These are phyloP conservation scores for Orussus abietinus DNA, from an alignment of 1,140 invertebrate species.

Conservation along the genomic window DNA sequence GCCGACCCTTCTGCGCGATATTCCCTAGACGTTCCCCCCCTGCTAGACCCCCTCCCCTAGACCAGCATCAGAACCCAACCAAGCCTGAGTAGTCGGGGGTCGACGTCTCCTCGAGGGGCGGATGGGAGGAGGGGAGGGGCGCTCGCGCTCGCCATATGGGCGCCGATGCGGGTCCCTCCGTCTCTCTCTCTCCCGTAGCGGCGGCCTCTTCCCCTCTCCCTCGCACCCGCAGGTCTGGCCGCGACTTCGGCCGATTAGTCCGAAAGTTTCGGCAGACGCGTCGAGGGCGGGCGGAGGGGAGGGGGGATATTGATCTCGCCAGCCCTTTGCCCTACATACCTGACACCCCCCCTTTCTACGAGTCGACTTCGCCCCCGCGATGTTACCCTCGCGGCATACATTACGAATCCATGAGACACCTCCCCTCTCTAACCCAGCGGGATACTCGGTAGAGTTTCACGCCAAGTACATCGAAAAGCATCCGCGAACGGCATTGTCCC, in stretches of 20 bases:
- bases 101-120: constrained; percentile 6
- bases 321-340: constrained; percentile 37
- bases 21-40: too few relatives aligned
- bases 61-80: too few relatives aligned
- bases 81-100: too few relatives aligned
- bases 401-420: not conserved
- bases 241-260: not conserved
- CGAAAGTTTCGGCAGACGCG: constrained; percentile 12
- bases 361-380: constrained; percentile 7
- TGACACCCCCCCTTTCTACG: constrained; percentile 14
- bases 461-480: too few relatives aligned
- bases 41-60: too few relatives aligned
- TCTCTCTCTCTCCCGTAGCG: constrained; percentile 5
- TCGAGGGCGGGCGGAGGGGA: constrained; percentile 3
- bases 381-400: constrained; percentile 8
- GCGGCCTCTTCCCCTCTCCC: constrained; percentile 5
- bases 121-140: constrained; percentile 3
- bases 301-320: constrained; percentile 28
- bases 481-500: too few relatives aligned
- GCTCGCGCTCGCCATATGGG: too few relatives aligned
- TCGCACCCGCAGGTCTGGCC: constrained; percentile 1
- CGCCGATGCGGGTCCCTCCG: too few relatives aligned
- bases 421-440: constrained; percentile 14
- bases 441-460: too few relatives aligned
- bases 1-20: too few relatives aligned